Conservation (phyloP, 2,797 vertebrate species). For the Leucoraja ocellata region DNA sequence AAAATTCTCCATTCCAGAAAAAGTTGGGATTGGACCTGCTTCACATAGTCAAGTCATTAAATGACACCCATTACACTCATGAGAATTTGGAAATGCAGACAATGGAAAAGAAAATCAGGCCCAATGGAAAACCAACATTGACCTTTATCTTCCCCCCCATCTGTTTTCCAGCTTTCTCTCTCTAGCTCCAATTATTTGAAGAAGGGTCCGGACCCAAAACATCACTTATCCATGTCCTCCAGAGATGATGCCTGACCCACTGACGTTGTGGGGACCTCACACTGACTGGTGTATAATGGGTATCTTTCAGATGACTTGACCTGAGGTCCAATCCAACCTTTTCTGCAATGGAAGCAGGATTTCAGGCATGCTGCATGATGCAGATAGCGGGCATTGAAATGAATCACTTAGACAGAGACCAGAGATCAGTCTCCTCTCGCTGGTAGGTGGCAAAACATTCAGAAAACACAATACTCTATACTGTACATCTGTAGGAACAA, state of each 20-base stretch:
- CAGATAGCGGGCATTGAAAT: not conserved
- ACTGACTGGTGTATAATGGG: not conserved
- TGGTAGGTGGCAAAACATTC: not conserved
- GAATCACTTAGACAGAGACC: not conserved
- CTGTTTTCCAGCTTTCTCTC: too few species aligned
- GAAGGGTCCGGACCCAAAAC: too few species aligned
- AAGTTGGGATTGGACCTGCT: too few species aligned
- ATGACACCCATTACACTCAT: too few species aligned
- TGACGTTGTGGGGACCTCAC: not conserved
- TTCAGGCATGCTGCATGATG: not conserved
- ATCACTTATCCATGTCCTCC: too few species aligned
- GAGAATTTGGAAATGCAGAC: too few species aligned
- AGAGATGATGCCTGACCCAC: too few species aligned
- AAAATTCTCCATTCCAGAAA: not conserved
- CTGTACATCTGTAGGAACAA: too few species aligned
- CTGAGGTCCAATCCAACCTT: not conserved
- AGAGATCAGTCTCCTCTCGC: not conserved
- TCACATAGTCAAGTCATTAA: too few species aligned
- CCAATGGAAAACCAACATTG: not conserved
- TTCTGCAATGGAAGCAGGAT: not conserved
- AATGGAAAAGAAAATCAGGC: not conserved
- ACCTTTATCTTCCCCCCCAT: too few species aligned
- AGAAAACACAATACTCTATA: not conserved
- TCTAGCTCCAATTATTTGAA: too few species aligned
- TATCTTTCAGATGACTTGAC: not conserved